phyloP scores from a whole-genome alignment of 2,888 invertebrate species.

The Rhogogaster chlorosoma region DNA sequence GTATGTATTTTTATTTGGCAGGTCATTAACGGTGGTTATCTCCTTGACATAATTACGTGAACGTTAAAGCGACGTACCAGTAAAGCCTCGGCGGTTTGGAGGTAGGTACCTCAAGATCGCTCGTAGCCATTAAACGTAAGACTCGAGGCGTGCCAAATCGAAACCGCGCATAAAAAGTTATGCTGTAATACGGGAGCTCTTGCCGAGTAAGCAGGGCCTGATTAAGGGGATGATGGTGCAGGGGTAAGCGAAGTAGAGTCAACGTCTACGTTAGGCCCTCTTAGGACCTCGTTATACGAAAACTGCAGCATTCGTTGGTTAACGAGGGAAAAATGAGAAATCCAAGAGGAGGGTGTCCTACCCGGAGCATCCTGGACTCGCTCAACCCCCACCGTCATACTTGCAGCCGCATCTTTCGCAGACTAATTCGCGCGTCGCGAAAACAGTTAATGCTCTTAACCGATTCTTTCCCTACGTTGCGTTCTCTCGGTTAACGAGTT shows the following conservation, averaged over 20 bases:
- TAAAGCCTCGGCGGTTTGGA: neutral
- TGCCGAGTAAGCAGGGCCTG: constrained; percentile 35
- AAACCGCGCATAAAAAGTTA: constrained; percentile 29
- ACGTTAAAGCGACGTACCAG: neutral
- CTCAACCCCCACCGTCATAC: neutral
- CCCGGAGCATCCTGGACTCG: constrained; percentile 24
- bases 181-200: neutral
- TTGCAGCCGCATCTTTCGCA: neutral
- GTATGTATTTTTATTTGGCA: neutral
- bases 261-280: constrained; percentile 31
- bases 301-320: constrained; percentile 36
- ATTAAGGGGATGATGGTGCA: constrained; percentile 28
- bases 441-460: neutral
- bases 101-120: constrained; percentile 4
- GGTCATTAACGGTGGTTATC: constrained; percentile 2
- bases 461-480: constrained; percentile 13
- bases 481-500: constrained; percentile 35
- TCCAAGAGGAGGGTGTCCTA: constrained; percentile 25
- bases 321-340: constrained; percentile 34
- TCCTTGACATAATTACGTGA: constrained; percentile 23
- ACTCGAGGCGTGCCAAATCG: constrained; percentile 42
- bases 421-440: neutral
- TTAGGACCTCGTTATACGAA: constrained; percentile 42
- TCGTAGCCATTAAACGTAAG: constrained; percentile 33
- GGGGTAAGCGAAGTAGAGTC: neutral